Conservation (phyloP, 2,797 vertebrate species). For the Cyclura pinguis region DNA sequence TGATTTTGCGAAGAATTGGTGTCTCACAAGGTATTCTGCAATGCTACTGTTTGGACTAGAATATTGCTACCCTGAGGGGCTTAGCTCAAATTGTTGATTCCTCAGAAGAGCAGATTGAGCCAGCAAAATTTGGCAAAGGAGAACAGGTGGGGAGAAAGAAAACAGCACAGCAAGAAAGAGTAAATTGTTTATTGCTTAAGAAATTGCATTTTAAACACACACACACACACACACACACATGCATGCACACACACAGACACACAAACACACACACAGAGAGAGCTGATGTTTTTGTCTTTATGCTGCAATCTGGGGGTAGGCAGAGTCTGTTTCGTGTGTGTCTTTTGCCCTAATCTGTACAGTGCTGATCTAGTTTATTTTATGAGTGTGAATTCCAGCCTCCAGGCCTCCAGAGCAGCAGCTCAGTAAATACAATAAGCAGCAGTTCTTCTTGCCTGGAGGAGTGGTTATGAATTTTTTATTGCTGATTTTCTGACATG, state of each 20-base stretch:
- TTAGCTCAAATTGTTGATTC: constrained; percentile 55
- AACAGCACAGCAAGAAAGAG: constrained; percentile 26
- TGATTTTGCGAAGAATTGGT: constrained; percentile 55
- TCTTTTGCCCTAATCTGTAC: constrained; percentile 62
- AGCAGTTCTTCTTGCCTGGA: constrained; percentile 53
- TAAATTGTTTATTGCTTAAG: constrained; percentile 49
- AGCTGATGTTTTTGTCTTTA: constrained; percentile 46
- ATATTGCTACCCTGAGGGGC: constrained; percentile 66
- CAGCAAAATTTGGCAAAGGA: constrained; percentile 51
- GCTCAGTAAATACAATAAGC: constrained; percentile 72
- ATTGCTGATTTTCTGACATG: constrained; percentile 55
- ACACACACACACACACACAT: neutral
- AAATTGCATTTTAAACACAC: constrained; percentile 21
- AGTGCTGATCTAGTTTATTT: constrained; percentile 68
- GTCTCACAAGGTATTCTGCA: neutral
- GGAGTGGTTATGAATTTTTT: constrained; percentile 65
- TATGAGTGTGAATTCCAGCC: constrained; percentile 70
- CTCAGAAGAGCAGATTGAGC: constrained; percentile 47
- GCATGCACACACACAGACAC: neutral
- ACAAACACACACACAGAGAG: neutral
- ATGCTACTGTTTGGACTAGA: neutral
- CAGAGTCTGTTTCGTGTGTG: constrained; percentile 49
- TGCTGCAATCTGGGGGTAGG: constrained; percentile 15
- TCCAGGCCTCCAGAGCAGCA: constrained; percentile 52
- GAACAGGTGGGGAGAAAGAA: constrained; percentile 59